phyloP scores from a whole-genome alignment of 2,888 invertebrate species.

The Helleia helle region DNA sequence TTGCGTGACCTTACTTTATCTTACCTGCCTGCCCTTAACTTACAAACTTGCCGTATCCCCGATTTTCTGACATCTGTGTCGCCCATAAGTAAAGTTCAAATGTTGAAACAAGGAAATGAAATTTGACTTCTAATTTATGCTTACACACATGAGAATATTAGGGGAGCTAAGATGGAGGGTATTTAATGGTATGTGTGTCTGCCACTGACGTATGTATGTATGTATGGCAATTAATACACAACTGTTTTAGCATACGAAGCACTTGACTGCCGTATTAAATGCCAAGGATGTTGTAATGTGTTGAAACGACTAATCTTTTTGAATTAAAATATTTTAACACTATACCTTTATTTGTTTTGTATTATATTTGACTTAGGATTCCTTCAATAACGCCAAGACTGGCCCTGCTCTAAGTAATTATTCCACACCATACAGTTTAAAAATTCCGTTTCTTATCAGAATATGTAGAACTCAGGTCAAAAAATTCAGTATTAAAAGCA shows the following conservation, averaged over 20 bases:
- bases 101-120: conserved; percentile 47
- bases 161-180: conserved; percentile 30
- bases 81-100: conserved; percentile 43
- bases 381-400: too few species aligned
- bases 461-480: too few species aligned
- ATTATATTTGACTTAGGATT: too few species aligned
- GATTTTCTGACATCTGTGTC: conserved; percentile 29
- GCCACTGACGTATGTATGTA: conserved; percentile 46
- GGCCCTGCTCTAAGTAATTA: too few species aligned
- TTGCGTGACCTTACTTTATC: conserved; percentile 15
- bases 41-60: conserved; percentile 25
- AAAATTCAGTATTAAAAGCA: too few species aligned
- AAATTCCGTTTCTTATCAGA: too few species aligned
- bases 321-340: too few species aligned
- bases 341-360: too few species aligned
- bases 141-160: conserved; percentile 40
- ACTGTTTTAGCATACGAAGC: conserved; percentile 16
- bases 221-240: conserved; percentile 45
- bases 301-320: neutral
- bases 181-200: conserved; percentile 31
- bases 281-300: neutral
- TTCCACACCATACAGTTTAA: too few species aligned
- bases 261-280: conserved; percentile 12
- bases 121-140: conserved; percentile 51
- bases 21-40: conserved; percentile 21